phyloP scores from a whole-genome alignment of 2,113 vertebrate species.

The Canis aureus region DNA sequence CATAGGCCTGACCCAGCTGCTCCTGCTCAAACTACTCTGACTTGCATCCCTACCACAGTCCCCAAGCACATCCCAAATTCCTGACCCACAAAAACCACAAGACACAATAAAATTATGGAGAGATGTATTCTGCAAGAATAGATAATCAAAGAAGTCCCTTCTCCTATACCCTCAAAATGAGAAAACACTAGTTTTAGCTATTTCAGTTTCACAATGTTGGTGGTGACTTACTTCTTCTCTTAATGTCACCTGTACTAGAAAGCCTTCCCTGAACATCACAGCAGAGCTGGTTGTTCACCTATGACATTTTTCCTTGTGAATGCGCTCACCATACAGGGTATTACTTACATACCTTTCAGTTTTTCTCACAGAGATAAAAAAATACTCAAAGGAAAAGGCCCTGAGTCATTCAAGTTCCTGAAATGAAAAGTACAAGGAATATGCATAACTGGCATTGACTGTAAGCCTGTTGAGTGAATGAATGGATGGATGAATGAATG shows the following conservation, averaged over 20 bases:
- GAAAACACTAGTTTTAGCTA: neutral
- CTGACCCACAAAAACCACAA: neutral
- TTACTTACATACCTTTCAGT: neutral
- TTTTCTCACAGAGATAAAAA: neutral
- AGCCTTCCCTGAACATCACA: neutral
- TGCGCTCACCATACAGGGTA: neutral
- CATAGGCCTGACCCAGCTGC: neutral
- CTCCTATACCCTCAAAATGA: neutral
- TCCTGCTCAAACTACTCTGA: neutral
- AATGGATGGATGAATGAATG: neutral
- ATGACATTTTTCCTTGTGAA: neutral
- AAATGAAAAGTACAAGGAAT: neutral
- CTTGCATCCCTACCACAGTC: neutral
- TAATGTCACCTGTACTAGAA: neutral
- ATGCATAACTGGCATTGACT: neutral
- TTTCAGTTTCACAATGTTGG: neutral
- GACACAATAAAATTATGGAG: neutral
- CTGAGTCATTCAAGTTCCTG: neutral
- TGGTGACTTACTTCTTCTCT: neutral
- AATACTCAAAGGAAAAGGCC: neutral
- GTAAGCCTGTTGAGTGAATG: neutral
- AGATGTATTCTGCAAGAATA: neutral
- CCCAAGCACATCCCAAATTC: neutral
- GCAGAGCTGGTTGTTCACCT: neutral
- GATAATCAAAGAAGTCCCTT: neutral